phyloP scores from a whole-genome alignment of 2,888 invertebrate genomes.

The Watsonalla binaria region DNA sequence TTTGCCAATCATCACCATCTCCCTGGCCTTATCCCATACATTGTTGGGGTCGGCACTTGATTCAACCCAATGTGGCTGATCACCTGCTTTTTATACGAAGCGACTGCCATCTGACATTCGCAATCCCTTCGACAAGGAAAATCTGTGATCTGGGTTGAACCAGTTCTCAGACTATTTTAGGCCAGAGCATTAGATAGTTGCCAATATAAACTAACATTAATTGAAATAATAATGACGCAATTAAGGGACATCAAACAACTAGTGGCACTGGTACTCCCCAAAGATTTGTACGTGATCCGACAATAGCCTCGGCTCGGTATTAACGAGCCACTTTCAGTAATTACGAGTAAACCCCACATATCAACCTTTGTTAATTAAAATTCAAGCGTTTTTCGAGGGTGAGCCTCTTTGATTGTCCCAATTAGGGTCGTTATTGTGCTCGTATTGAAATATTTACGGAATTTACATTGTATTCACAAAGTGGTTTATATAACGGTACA shows the following conservation, averaged over 20 bases:
- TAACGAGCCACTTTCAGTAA: constrained; percentile 16
- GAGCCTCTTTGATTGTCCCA: neutral
- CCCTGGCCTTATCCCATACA: too few species aligned
- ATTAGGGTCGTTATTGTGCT: neutral
- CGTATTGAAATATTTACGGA: neutral
- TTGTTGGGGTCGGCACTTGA: too few species aligned
- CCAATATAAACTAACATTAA: constrained; percentile 5
- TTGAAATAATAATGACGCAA: constrained; percentile 5
- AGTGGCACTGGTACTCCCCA: neutral
- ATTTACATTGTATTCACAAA: neutral
- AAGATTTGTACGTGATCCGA: constrained; percentile 34
- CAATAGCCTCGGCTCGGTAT: constrained; percentile 27
- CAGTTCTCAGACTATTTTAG: too few species aligned
- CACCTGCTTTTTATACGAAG: too few species aligned
- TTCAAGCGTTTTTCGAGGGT: neutral
- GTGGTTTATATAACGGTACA: neutral
- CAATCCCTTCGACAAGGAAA: too few species aligned
- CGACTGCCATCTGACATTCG: too few species aligned
- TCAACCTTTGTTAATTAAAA: neutral
- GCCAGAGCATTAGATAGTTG: too few species aligned
- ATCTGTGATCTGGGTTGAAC: too few species aligned
- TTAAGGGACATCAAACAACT: neutral
- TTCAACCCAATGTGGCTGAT: too few species aligned
- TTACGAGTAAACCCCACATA: constrained; percentile 5
- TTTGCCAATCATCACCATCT: too few species aligned